Percentiles rank a stretch among this genome's conserved stretches.
These are phyloP conservation scores for Notothenia rossii DNA, from an alignment of 2,113 vertebrate species.

Conservation along the genomic window DNA sequence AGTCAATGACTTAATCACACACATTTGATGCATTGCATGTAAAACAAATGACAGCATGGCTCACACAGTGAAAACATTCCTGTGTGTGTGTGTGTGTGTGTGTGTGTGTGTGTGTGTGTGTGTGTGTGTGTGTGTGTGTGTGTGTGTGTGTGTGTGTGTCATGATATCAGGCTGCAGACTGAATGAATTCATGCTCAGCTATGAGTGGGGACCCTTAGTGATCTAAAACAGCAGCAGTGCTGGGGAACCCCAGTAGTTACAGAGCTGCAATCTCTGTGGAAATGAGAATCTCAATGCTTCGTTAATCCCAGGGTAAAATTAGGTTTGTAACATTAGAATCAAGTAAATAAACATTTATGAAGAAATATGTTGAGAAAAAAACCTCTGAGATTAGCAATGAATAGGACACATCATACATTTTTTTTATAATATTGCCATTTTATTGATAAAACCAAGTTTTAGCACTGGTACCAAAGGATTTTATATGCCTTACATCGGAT, in stretches of 20 bases:
- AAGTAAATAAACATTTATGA: too few species aligned
- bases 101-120: slow-evolving; percentile 15
- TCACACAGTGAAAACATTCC: slow-evolving; percentile 10
- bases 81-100: slow-evolving; percentile 3
- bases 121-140: not conserved
- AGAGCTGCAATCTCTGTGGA: too few species aligned
- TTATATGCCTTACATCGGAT: too few species aligned
- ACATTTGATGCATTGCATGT: slow-evolving; percentile 35
- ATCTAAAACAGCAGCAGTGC: not conserved
- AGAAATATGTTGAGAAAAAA: not conserved
- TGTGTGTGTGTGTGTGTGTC: not conserved
- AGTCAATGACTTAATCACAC: slow-evolving; percentile 25
- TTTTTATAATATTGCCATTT: not conserved
- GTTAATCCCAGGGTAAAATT: too few species aligned
- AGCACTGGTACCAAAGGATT: not conserved
- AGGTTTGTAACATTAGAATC: too few species aligned
- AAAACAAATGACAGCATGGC: slow-evolving; percentile 36
- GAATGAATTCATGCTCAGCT: slow-evolving; percentile 6
- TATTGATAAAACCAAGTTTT: not conserved
- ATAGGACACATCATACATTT: not conserved
- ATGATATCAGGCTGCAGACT: slow-evolving; percentile 1
- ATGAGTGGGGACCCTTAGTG: not conserved
- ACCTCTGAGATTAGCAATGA: not conserved
- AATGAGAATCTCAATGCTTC: too few species aligned
- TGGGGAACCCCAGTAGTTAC: not conserved